Evolutionary conservation across 2,113 vertebrate genomes (phyloP), one percentile per base, ranked within the genome.

Genomic region (Eolophus roseicapilla): DNA sequence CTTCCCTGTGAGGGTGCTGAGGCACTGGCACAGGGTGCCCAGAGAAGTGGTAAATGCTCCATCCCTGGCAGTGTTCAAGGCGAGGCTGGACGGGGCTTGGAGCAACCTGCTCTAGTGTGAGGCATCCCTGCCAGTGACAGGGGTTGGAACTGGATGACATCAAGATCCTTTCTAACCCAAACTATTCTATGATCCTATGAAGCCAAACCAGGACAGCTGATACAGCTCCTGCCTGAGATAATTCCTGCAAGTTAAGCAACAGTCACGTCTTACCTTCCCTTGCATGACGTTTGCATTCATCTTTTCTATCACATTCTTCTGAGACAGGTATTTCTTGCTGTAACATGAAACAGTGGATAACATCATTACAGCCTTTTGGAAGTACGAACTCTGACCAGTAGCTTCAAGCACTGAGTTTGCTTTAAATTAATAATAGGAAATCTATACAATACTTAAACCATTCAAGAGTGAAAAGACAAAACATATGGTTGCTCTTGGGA

Each of bases 281-380:
- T 99, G 99, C 93, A 99, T 98, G 71, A 99, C 98, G 10, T 98
- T 99, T 43, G 99, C 98, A 70, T 99, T 99, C 97, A 99, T 99
- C 98, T 99, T 99, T 97, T 99, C 99, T 80, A 99, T 98, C n/a
- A 99, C 99, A 9, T 99, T 99, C 98, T 99, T 99, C 86, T 99
- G 99, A 71, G 99, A 99, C 88, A 99, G 97, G 97, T 99, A 99
- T 84, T 99, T 99, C 97, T 99, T 99, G 97, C 99, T 99, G 97
- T 47, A 97, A 97, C 75, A 93, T 73, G 86, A 53, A 64, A 29
- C 35, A 82, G 64, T 82, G 79, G 31, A 37, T 27, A 39, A 57
- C 28, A 23, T 6, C 25, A 6, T 74, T 60, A 92, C 10, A 37
- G 47, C 3, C n/a, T 83, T 60, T 37, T 44, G 37, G 43, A 92